These are phyloP conservation scores for Drosophila ogumai DNA, from an alignment of 1,140 invertebrate genomes.

Conservation along the genomic window DNA sequence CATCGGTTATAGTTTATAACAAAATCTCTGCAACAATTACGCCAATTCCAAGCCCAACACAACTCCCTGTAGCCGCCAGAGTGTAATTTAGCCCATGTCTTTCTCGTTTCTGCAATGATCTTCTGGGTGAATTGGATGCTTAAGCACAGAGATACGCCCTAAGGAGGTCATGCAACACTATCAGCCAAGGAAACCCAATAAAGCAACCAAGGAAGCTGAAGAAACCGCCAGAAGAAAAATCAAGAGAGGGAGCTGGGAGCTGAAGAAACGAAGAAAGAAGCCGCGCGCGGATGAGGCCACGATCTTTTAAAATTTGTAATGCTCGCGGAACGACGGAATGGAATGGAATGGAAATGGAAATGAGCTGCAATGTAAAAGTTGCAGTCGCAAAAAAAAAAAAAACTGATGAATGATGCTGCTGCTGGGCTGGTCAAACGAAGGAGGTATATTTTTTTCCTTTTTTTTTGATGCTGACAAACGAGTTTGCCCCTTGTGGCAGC, in stretches of 20 bases:
- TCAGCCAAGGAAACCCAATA: slow-evolving; percentile 27
- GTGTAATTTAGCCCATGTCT: background rate
- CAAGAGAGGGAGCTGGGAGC: slow-evolving; percentile 5
- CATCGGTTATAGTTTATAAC: no score
- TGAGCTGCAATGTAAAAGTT: slow-evolving; percentile 47
- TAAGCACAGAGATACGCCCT: slow-evolving; percentile 76
- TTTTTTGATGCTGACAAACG: slow-evolving; percentile 38
- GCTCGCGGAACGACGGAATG: slow-evolving; percentile 34
- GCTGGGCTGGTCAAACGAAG: slow-evolving; percentile 30
- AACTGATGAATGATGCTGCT: slow-evolving; percentile 54
- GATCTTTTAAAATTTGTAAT: slow-evolving; percentile 49
- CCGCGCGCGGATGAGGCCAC: slow-evolving; percentile 32
- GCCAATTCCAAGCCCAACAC: slow-evolving; percentile 3
- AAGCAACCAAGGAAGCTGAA: slow-evolving; percentile 13
- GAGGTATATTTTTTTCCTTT: background rate
- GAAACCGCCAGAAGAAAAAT: slow-evolving; percentile 29
- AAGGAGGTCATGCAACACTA: slow-evolving; percentile 71
- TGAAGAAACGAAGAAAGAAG: slow-evolving; percentile 28
- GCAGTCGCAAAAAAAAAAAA: slow-evolving; percentile 25
- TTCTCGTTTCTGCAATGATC: slow-evolving; percentile 30
- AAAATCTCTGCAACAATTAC: slow-evolving; percentile 9
- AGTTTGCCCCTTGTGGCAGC: slow-evolving; percentile 51
- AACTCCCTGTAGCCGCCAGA: background rate
- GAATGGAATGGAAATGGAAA: slow-evolving; percentile 31
- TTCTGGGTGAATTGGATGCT: slow-evolving; percentile 45